Evolutionary conservation across 1,140 invertebrate species (phyloP), one percentile per base, ranked within the genome.

Genomic region (Dendroctonus valens): DNA sequence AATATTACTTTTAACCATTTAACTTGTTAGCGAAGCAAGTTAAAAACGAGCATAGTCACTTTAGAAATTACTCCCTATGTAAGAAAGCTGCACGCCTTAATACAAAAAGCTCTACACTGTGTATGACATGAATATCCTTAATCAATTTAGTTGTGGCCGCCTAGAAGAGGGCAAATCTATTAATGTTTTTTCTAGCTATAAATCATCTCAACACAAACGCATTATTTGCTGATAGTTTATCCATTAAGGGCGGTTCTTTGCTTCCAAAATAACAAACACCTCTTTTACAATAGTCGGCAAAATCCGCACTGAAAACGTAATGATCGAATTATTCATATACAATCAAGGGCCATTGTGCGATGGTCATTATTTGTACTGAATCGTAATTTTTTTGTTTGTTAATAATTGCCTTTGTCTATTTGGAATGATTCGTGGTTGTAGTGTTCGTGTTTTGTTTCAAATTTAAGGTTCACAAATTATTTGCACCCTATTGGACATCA

Each of bases 301-400:
- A 68, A 63, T 63, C 9, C 39, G 39, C 14, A 41, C 57, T 59
- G 64, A 68, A 63, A 63, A 53, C 49, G 52, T 54, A 68, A 62
- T 59, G 66, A 68, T 68, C 59, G 46, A 68, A 68, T 68, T 68
- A 68, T 68, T 55, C 53, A 68, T 50, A 61, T 57, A 68, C 66
- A 68, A 68, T 68, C 59, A 57, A 63, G 41, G 12, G 6, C 6
- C 38, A 63, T 63, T 63, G 58, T 59, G 12, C 11, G 8, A 44
- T 8, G 41, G 26, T 60, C 40, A 68, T 68, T 68, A 68, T 68
- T 68, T 62, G 52, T 38, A 55, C 44, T 68, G 52, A 68, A 63
- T 61, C 51, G 41, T 41, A 41, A 61, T 49, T 67, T 68, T 66
- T 65, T 48, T 53, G 15, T 66, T 59, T 59, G 41, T 46, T 46